These are phyloP conservation scores for Habropoda laboriosa DNA, from an alignment of 1,140 invertebrate genomes.

Conservation along the genomic window DNA sequence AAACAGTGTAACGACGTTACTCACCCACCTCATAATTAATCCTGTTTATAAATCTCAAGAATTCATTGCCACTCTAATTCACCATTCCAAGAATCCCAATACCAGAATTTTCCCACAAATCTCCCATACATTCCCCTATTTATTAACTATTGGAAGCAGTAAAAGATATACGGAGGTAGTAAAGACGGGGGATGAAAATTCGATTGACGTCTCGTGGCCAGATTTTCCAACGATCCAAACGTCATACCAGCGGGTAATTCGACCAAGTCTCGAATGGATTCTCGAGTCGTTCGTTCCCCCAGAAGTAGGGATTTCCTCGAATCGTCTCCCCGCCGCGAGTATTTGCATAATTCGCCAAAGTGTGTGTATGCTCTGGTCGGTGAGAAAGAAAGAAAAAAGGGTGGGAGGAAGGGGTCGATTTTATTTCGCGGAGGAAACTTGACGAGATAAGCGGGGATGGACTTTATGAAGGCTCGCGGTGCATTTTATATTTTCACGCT, in stretches of 20 bases:
- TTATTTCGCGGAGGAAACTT: not conserved
- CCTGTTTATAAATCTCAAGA: not conserved
- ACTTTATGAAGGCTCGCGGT: not conserved
- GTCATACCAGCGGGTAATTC: slow-evolving; percentile 17
- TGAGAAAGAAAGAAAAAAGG: not conserved
- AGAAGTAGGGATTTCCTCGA: slow-evolving; percentile 3
- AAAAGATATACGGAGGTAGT: not conserved
- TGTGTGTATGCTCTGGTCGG: not conserved
- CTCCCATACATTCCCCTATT: too few relatives aligned
- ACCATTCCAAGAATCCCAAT: not conserved
- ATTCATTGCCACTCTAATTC: too few relatives aligned
- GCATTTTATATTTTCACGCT: slow-evolving; percentile 2
- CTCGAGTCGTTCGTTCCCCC: slow-evolving; percentile 11
- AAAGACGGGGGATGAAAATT: not conserved
- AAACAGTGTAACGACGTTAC: too few relatives aligned
- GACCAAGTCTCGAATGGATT: not conserved
- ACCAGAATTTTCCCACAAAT: not conserved
- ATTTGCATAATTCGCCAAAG: slow-evolving; percentile 23
- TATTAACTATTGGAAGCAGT: not conserved
- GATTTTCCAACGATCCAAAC: slow-evolving; percentile 3
- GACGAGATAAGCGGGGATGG: not conserved
- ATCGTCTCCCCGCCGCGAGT: not conserved
- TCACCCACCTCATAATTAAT: too few relatives aligned
- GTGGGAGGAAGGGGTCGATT: not conserved
- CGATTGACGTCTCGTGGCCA: not conserved